A percentile compares a stretch with the other conserved stretches of the same genome.
phyloP scores from a whole-genome alignment of 2,888 invertebrate genomes.

The Auanema sp. region DNA sequence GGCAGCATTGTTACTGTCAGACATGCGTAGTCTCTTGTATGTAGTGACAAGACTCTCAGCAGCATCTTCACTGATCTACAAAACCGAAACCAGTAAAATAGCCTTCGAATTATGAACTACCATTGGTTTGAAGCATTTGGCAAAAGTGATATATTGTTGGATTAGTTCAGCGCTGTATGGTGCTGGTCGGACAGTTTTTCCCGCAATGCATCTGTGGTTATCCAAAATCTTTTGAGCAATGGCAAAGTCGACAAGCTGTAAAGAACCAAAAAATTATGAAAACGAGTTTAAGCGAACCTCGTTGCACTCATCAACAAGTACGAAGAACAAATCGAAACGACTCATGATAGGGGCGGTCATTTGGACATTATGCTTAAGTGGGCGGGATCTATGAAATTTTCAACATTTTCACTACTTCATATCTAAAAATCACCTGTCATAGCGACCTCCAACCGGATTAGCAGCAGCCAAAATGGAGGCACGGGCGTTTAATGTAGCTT shows the following conservation, averaged over 20 bases:
- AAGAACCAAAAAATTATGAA: conserved; percentile 1
- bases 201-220: conserved; percentile 77
- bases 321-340: conserved; percentile 95
- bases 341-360: conserved; percentile 97
- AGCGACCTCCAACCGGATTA: conserved; percentile 94
- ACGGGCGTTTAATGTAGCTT: conserved; percentile 93
- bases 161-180: conserved; percentile 87
- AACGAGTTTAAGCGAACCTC: conserved; percentile 69
- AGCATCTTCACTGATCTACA: conserved; percentile 72
- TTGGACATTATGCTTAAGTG: conserved; percentile 88
- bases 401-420: neutral
- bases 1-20: conserved; percentile 74
- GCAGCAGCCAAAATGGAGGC: conserved; percentile 97
- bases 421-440: conserved; percentile 72
- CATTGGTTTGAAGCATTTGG: conserved; percentile 90
- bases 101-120: conserved; percentile 66
- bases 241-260: conserved; percentile 86
- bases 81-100: neutral
- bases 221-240: conserved; percentile 94
- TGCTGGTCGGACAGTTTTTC: conserved; percentile 78
- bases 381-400: conserved; percentile 71
- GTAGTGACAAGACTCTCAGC: conserved; percentile 82
- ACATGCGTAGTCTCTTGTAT: conserved; percentile 82
- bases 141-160: conserved; percentile 91
- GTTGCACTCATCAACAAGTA: conserved; percentile 93